These are phyloP conservation scores for Orussus abietinus DNA, from an alignment of 1,140 invertebrate genomes.

Conservation along the genomic window DNA sequence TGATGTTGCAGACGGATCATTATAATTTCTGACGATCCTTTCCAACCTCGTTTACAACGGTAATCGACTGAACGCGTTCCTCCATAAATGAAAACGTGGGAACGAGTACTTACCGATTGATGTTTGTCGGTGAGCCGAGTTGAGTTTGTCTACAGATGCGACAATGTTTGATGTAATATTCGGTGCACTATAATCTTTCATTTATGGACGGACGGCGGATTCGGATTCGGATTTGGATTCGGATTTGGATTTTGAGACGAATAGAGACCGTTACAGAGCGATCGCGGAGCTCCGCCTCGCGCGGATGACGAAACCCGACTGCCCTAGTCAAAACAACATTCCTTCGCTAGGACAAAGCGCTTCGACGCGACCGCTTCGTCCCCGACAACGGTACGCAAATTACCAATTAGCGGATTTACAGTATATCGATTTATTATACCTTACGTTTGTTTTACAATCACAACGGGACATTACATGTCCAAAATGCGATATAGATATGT, in stretches of 20 bases:
- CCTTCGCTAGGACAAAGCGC: too few species aligned
- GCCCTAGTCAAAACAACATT: too few species aligned
- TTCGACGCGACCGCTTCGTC: too few species aligned
- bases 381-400: slow-evolving; percentile 18
- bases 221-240: too few species aligned
- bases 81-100: slow-evolving; percentile 1
- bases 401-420: slow-evolving; percentile 15
- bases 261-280: too few species aligned
- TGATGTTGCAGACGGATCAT: slow-evolving; percentile 43
- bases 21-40: slow-evolving; percentile 18
- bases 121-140: background rate
- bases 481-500: slow-evolving; percentile 32
- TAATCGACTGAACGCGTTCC: background rate
- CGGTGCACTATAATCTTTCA: too few species aligned
- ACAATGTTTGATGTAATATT: too few species aligned
- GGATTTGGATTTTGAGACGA: too few species aligned
- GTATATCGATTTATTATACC: slow-evolving; percentile 1
- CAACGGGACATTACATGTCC: slow-evolving; percentile 24
- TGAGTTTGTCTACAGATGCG: background rate
- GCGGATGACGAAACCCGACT: too few species aligned
- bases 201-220: too few species aligned
- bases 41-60: background rate
- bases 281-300: too few species aligned
- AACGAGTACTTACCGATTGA: background rate
- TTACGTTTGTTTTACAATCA: slow-evolving; percentile 30